phyloP scores from a whole-genome alignment of 1,140 invertebrate species.

The Zaprionus tsacasi region DNA sequence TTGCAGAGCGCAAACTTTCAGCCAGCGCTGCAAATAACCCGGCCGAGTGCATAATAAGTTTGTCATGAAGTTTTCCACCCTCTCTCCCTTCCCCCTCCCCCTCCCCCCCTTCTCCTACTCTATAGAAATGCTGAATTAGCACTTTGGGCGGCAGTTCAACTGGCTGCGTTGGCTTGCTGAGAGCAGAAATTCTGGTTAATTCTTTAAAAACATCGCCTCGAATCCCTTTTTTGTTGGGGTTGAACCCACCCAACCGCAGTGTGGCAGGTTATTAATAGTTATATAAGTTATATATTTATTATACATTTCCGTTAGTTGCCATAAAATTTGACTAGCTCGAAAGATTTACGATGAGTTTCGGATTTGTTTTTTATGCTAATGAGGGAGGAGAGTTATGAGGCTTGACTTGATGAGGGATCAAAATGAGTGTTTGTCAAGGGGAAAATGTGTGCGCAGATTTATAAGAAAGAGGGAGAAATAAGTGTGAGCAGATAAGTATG shows the following conservation, averaged over 20 bases:
- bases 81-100: background rate
- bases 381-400: background rate
- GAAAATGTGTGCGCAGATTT: background rate
- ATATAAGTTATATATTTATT: constrained; percentile 7
- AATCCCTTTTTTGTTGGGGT: background rate
- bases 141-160: constrained; percentile 9
- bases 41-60: constrained; percentile 69
- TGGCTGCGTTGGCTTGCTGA: background rate
- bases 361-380: background rate
- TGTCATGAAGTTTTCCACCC: constrained; percentile 60
- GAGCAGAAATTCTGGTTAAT: background rate
- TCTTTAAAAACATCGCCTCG: background rate
- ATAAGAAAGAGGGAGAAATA: no score
- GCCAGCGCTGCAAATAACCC: constrained; percentile 52
- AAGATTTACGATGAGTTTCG: background rate
- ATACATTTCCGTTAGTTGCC: background rate
- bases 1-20: constrained; percentile 75
- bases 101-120: background rate
- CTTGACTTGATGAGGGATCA: background rate
- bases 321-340: background rate
- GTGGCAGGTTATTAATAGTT: constrained; percentile 4
- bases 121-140: constrained; percentile 11
- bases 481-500: background rate
- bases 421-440: background rate
- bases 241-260: background rate